These are phyloP conservation scores for Flabesymbios commensalis DNA, from an alignment of 2,888 invertebrate genomes.

Conservation along the genomic window DNA sequence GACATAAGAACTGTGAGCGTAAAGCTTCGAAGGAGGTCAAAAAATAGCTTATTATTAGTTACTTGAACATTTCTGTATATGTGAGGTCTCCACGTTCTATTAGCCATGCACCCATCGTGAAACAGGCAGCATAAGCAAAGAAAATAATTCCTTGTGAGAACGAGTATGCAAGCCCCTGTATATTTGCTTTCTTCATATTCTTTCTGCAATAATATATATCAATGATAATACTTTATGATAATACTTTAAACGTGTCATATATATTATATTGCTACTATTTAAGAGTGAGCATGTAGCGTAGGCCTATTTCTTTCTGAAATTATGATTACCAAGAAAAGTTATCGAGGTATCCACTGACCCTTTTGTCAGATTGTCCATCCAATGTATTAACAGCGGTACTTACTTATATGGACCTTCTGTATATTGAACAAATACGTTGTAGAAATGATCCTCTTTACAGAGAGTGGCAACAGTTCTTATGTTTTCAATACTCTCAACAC, in stretches of 20 bases:
- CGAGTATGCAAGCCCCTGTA: conserved; percentile 48
- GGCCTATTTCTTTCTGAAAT: too few relatives aligned
- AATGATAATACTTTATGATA: too few relatives aligned
- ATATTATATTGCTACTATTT: too few relatives aligned
- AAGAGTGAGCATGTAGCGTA: too few relatives aligned
- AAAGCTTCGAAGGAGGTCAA: too few relatives aligned
- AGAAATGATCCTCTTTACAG: conserved; percentile 48
- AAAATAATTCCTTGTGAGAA: conserved; percentile 65
- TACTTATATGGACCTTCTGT: conserved; percentile 46
- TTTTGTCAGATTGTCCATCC: too few relatives aligned
- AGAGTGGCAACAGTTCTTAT: conserved; percentile 56
- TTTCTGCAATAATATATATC: conserved; percentile 6
- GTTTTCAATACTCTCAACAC: conserved; percentile 55
- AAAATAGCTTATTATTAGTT: too few relatives aligned
- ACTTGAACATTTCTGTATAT: conserved; percentile 55
- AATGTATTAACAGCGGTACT: neutral
- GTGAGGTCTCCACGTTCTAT: conserved; percentile 61
- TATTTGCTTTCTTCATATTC: conserved; percentile 38
- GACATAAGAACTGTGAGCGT: too few relatives aligned
- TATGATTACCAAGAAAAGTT: too few relatives aligned
- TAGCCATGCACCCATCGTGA: conserved; percentile 66
- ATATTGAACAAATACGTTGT: conserved; percentile 36
- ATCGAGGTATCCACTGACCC: too few relatives aligned
- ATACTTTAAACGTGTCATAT: too few relatives aligned
- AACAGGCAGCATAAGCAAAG: conserved; percentile 66